Evolutionary conservation across 2,797 vertebrate species (phyloP).

Genomic region (Amniataba percoides): DNA sequence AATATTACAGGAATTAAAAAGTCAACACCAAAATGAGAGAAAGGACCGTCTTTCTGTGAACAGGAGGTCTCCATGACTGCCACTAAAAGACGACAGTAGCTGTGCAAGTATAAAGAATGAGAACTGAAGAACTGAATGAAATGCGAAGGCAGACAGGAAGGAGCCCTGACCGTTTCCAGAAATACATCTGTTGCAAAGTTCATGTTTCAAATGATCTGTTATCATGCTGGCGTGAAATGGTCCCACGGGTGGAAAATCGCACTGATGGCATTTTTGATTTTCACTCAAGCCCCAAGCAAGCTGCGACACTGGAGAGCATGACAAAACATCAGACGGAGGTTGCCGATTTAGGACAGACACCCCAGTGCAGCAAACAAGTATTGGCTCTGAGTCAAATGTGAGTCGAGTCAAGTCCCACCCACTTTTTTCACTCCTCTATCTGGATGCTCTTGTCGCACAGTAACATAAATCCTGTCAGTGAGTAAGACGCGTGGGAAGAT

Average conservation of each 20-base stretch:
- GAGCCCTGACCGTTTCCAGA: slow-evolving; percentile 13
- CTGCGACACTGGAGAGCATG: slow-evolving; percentile 14
- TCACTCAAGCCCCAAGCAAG: slow-evolving; percentile 10
- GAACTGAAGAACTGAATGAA: slow-evolving; percentile 10
- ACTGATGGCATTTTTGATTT: neutral
- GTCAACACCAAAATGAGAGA: neutral
- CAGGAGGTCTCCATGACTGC: neutral
- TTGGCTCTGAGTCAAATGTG: slow-evolving; percentile 2
- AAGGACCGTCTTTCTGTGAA: neutral
- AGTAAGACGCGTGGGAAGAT: slow-evolving; percentile 62
- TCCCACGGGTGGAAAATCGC: slow-evolving; percentile 9
- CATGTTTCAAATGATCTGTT: neutral
- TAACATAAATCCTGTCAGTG: slow-evolving; percentile 40
- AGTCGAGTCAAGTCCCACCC: slow-evolving; percentile 6
- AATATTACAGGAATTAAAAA: neutral
- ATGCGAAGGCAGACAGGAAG: slow-evolving; percentile 48
- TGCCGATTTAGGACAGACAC: neutral
- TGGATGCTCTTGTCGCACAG: slow-evolving; percentile 22
- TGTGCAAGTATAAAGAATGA: neutral
- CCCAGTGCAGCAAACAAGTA: slow-evolving; percentile 20
- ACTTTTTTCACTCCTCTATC: slow-evolving; percentile 8
- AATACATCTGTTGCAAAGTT: slow-evolving; percentile 16
- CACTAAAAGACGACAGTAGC: neutral
- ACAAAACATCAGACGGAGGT: slow-evolving; percentile 4
- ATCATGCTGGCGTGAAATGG: neutral